Conservation (phyloP, 2,797 vertebrate genomes). For the Channallabes apus region DNA sequence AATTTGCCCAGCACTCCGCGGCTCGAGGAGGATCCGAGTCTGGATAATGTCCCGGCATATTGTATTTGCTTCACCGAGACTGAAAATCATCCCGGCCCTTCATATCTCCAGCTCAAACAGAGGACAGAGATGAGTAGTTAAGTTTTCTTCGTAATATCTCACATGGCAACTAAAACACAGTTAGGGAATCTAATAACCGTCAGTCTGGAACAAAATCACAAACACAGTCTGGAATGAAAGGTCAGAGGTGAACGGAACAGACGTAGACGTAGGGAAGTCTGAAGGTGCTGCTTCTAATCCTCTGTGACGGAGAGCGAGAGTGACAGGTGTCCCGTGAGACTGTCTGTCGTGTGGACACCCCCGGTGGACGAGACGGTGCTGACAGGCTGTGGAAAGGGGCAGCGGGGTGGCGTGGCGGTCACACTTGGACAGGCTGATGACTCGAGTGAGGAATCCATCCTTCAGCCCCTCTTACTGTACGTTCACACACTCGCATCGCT, state of each 20-base stretch:
- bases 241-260: constrained; percentile 3
- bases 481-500: background rate
- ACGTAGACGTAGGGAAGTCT: background rate
- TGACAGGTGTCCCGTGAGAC: constrained; percentile 36
- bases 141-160: constrained; percentile 27
- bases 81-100: constrained; percentile 60
- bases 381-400: constrained; percentile 15
- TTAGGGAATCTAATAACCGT: constrained; percentile 28
- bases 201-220: constrained; percentile 16
- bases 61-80: constrained; percentile 76
- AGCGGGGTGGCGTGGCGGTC: background rate
- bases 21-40: constrained; percentile 74
- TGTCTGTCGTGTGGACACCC: constrained; percentile 12
- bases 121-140: constrained; percentile 43
- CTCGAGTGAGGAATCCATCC: constrained; percentile 17
- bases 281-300: background rate
- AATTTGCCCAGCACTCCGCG: constrained; percentile 75
- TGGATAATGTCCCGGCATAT: constrained; percentile 76
- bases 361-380: background rate
- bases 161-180: constrained; percentile 28
- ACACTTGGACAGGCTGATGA: constrained; percentile 17
- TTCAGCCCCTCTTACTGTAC: background rate
- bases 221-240: constrained; percentile 25
- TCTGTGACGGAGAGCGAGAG: background rate
- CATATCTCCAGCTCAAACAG: constrained; percentile 27